These are phyloP conservation scores for Nylanderia fulva DNA, from an alignment of 1,140 invertebrate species.

Conservation along the genomic window DNA sequence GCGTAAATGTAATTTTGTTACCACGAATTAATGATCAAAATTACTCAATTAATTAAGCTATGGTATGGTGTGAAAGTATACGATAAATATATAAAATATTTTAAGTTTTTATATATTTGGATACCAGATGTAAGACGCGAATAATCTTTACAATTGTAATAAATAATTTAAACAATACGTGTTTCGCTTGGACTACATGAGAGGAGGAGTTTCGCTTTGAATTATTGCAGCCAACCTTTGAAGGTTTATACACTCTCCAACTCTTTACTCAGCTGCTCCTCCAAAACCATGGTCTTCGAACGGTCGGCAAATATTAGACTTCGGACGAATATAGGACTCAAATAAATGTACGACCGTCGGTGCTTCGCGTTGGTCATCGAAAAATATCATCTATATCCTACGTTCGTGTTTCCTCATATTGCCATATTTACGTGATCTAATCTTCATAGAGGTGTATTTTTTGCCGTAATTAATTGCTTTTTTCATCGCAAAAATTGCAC, in stretches of 20 bases:
- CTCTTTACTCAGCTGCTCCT: slow-evolving; percentile 52
- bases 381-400: slow-evolving; percentile 11
- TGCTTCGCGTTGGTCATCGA: slow-evolving; percentile 13
- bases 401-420: slow-evolving; percentile 2
- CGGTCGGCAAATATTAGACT: slow-evolving; percentile 68
- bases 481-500: not conserved
- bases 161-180: not conserved
- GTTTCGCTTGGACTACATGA: not conserved
- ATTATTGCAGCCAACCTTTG: slow-evolving; percentile 29
- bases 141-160: not conserved
- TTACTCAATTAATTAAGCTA: no score
- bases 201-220: not conserved
- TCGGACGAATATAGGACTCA: slow-evolving; percentile 62
- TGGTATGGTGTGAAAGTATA: not conserved
- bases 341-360: slow-evolving; percentile 63
- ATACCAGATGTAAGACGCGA: not conserved
- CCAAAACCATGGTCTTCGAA: slow-evolving; percentile 47
- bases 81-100: not conserved
- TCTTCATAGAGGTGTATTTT: not conserved
- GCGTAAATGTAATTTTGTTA: not conserved
- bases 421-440: not conserved
- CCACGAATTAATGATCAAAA: no score
- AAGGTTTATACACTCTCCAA: slow-evolving; percentile 13
- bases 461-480: not conserved
- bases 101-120: not conserved